Evolutionary conservation across 2,888 invertebrate genomes (phyloP).

Genomic region (Euphydryas editha): DNA sequence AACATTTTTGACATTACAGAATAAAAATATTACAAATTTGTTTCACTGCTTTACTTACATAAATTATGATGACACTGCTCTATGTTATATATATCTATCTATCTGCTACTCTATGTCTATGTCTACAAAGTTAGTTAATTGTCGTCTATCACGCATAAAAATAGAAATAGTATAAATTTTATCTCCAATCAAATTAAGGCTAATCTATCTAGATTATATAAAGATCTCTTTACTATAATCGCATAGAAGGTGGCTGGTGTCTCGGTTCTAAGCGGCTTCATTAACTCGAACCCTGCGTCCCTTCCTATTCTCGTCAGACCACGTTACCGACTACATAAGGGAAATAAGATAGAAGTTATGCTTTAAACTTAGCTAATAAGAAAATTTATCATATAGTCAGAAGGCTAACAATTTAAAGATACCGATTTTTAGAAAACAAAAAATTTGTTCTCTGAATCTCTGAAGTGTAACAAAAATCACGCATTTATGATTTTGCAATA

Average conservation of each 20-base stretch:
- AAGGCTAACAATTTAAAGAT: background rate
- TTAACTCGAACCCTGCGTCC: conserved; percentile 53
- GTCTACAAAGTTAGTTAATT: too few relatives aligned
- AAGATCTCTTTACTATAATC: conserved; percentile 21
- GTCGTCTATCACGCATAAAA: background rate
- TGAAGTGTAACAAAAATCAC: too few relatives aligned
- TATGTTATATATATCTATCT: too few relatives aligned
- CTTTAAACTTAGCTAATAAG: background rate
- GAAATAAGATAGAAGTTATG: background rate
- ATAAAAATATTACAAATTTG: too few relatives aligned
- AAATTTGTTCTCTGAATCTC: too few relatives aligned
- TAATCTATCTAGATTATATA: too few relatives aligned
- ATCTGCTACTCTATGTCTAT: too few relatives aligned
- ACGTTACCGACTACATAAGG: conserved; percentile 20
- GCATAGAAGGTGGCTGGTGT: conserved; percentile 27
- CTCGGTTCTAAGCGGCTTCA: conserved; percentile 58
- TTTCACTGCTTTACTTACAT: too few relatives aligned
- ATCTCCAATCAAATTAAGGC: conserved; percentile 4
- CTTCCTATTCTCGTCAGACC: conserved; percentile 5
- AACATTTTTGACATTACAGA: too few relatives aligned
- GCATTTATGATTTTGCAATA: too few relatives aligned
- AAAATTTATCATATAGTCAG: background rate
- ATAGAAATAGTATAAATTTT: background rate
- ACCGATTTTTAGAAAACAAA: too few relatives aligned
- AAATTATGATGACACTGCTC: too few relatives aligned